Base-by-base conservation (phyloP, 2,113 vertebrate genomes). In the Nycticorax nycticorax region DNA sequence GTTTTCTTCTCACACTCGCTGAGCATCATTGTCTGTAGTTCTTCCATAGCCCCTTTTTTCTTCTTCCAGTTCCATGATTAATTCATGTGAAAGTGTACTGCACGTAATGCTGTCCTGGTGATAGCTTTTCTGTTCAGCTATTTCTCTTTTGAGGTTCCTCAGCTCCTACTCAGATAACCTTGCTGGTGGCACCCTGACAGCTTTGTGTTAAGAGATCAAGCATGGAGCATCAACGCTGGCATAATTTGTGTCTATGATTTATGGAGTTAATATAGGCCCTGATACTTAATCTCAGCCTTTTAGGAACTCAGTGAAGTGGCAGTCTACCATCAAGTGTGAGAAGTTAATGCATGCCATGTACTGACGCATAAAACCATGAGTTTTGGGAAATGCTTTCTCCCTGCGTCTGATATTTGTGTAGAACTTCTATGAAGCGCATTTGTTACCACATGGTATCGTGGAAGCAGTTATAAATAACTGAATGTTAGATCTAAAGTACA, bases 91-190 rank as follows among this genome's bases (percentile, higher is more conserved):
- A 68, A 22, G 14, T 6, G 8, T 52, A 12, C 23, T 15, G 30
- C 10, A 13, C 1, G 0, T 22, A 75, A 14, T 0, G 1, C 30
- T 62, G 7, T 12, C 37, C 30, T 53, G 45, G 11, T 52, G 20
- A 32, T 8, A 47, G 9, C 28, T 72, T 64, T 28, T 57, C 9
- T 52, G 24, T 37, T 63, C 26, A n/a, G 19, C 27, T 64, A 41
- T 28, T 76, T 66, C 20, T 39, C 30, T 6, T 64, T 67, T 60
- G 74, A 43, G 47, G 47, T 43, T 4, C 16, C 39, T 73, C 30
- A 7, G n/a, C 21, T 78, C 52, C 21, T 59, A 14, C 17, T 28
- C 10, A 5, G 35, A 26, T 69, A 33, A 41, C 33, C 5, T 8
- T 30, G 17, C 28, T 66, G 24, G 37, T 59, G 50, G 26, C 33